phyloP scores from a whole-genome alignment of 1,140 invertebrate species.

The Drosophila repleta region DNA sequence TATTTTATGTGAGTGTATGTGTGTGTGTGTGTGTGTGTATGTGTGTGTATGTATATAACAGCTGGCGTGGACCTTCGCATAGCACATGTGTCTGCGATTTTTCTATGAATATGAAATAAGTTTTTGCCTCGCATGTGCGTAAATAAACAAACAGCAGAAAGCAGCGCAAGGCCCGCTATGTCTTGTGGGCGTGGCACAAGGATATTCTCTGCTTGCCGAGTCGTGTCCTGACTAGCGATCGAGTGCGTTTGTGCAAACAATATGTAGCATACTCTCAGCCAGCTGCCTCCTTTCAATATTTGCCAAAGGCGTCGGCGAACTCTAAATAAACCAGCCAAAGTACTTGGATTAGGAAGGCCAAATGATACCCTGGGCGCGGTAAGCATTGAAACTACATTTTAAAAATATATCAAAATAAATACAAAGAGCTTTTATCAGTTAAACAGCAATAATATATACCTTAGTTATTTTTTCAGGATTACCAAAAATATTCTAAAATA shows the following conservation, averaged over 20 bases:
- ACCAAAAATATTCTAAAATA: not conserved
- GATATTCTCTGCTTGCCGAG: not conserved
- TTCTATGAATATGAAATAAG: conserved; percentile 81
- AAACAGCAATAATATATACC: no score
- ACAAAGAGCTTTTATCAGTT: no score
- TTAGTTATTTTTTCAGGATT: no score
- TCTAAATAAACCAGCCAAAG: not conserved
- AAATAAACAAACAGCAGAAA: conserved; percentile 71
- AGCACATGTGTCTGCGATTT: conserved; percentile 78
- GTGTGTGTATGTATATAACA: conserved; percentile 17
- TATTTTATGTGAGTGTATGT: not conserved
- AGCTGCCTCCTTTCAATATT: conserved; percentile 40
- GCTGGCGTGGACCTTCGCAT: conserved; percentile 52
- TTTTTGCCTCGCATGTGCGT: conserved; percentile 70
- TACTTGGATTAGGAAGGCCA: not conserved
- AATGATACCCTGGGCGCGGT: not conserved
- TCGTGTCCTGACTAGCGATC: conserved; percentile 54
- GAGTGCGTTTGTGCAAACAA: conserved; percentile 41
- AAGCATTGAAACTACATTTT: no score
- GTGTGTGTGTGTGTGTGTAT: conserved; percentile 8
- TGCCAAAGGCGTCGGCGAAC: conserved; percentile 57
- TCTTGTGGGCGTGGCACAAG: conserved; percentile 9
- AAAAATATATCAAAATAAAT: no score
- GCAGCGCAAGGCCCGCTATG: conserved; percentile 18
- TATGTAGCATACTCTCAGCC: conserved; percentile 22